phyloP scores from a whole-genome alignment of 1,140 invertebrate species.

The Trachelipus rathkii region DNA sequence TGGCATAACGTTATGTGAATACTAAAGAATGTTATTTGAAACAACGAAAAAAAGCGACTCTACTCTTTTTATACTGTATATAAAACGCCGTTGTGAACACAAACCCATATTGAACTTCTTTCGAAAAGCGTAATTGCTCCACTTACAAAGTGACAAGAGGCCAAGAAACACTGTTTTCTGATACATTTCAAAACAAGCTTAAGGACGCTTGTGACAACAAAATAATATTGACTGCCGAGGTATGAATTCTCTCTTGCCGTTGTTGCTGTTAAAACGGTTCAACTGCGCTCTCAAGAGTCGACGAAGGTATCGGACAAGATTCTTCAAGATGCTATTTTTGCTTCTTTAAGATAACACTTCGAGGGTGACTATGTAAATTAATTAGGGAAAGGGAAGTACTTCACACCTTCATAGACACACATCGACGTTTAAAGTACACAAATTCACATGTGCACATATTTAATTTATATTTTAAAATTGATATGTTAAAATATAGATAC shows the following conservation, averaged over 20 bases:
- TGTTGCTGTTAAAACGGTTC: neutral
- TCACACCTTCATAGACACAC: neutral
- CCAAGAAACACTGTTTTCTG: neutral
- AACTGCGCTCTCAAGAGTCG: neutral
- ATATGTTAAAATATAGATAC: no score
- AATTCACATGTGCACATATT: no score
- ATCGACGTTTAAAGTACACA: no score
- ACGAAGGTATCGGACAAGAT: neutral
- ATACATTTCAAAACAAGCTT: constrained; percentile 7
- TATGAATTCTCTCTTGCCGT: neutral
- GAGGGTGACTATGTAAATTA: constrained; percentile 1
- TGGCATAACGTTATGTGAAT: neutral
- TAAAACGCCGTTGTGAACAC: neutral
- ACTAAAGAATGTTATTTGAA: neutral
- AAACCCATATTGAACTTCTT: neutral
- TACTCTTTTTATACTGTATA: neutral
- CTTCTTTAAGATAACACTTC: neutral
- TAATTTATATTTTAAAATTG: no score
- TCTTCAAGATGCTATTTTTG: neutral
- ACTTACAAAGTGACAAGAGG: neutral
- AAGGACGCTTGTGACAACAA: neutral
- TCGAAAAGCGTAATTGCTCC: neutral
- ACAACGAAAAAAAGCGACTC: neutral
- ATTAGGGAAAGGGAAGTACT: neutral
- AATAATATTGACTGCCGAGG: neutral